Evolutionary conservation across 2,113 vertebrate species (phyloP).

Genomic region (Thamnaconus septentrionalis): DNA sequence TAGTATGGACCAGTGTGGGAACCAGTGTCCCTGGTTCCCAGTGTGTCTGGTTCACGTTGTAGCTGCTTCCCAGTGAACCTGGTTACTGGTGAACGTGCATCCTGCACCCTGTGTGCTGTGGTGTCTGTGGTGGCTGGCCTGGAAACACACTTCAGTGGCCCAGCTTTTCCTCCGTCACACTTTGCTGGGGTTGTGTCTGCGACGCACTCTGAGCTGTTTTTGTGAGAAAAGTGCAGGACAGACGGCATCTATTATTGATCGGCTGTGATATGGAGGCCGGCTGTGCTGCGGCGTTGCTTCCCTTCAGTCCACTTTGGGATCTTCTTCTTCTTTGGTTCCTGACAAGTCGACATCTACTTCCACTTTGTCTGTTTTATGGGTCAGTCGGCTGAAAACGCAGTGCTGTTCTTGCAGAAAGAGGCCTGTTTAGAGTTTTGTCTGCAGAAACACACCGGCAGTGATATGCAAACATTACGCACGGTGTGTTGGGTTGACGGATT

Average conservation of each 20-base stretch:
- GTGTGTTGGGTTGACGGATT: slow-evolving; percentile 27
- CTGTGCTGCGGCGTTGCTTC: slow-evolving; percentile 28
- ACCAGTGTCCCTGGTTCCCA: no score
- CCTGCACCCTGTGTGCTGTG: no score
- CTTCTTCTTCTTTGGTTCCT: slow-evolving; percentile 12
- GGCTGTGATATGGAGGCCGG: slow-evolving; percentile 49
- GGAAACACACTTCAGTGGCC: slow-evolving; percentile 53
- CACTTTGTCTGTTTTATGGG: slow-evolving; percentile 36
- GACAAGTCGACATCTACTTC: slow-evolving; percentile 35
- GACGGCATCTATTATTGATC: slow-evolving; percentile 68
- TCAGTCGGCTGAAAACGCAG: slow-evolving; percentile 35
- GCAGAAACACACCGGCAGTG: neutral
- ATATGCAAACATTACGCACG: neutral
- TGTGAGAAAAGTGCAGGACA: slow-evolving; percentile 55
- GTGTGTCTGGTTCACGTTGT: no score
- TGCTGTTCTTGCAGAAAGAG: slow-evolving; percentile 7
- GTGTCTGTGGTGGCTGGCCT: slow-evolving; percentile 30
- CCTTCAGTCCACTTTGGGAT: slow-evolving; percentile 30
- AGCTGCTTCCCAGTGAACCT: neutral
- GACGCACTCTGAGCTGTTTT: slow-evolving; percentile 51
- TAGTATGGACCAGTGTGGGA: no score
- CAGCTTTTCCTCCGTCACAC: slow-evolving; percentile 33
- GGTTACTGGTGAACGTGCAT: neutral
- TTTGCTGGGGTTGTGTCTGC: slow-evolving; percentile 49
- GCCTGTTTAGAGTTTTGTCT: slow-evolving; percentile 2